phyloP scores from a whole-genome alignment of 2,888 invertebrate species.

The Furcula furcula region DNA sequence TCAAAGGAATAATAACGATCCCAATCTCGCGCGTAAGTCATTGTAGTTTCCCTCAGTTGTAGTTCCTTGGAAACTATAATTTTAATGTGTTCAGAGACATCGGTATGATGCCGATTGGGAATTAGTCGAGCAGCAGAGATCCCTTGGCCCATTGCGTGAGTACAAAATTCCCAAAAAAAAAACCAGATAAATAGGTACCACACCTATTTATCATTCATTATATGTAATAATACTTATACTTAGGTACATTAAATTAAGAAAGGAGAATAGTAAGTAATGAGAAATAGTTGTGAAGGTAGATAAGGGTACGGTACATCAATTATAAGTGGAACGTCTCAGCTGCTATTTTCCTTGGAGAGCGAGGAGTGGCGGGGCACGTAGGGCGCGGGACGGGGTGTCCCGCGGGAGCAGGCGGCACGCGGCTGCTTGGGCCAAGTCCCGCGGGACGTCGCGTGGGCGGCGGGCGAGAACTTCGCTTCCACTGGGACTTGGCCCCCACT shows the following conservation, averaged over 20 bases:
- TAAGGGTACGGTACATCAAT: slow-evolving; percentile 56
- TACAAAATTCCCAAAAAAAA: no score
- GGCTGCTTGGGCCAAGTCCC: slow-evolving; percentile 71
- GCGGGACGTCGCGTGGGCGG: slow-evolving; percentile 69
- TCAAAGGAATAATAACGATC: slow-evolving; percentile 76
- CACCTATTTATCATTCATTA: no score
- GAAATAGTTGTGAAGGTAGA: background rate
- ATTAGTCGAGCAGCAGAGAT: slow-evolving; percentile 46
- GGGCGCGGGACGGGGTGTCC: slow-evolving; percentile 45
- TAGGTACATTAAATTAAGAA: no score
- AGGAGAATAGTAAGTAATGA: no score
- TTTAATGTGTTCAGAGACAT: slow-evolving; percentile 75
- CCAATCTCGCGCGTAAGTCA: slow-evolving; percentile 65
- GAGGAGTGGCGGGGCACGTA: slow-evolving; percentile 26
- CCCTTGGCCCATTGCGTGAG: no score
- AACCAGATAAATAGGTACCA: no score
- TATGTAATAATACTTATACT: no score
- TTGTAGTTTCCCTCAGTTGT: slow-evolving; percentile 59
- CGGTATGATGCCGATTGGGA: slow-evolving; percentile 61
- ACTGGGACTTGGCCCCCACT: slow-evolving; percentile 59
- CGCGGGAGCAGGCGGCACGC: slow-evolving; percentile 71
- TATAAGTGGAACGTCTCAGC: slow-evolving; percentile 71
- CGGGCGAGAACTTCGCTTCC: slow-evolving; percentile 72
- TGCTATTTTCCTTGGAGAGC: slow-evolving; percentile 66
- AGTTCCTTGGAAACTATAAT: slow-evolving; percentile 75